Percentiles rank a stretch among this genome's conserved stretches.
phyloP scores from a whole-genome alignment of 2,888 invertebrate genomes.

The Aphidoletes aphidimyza region DNA sequence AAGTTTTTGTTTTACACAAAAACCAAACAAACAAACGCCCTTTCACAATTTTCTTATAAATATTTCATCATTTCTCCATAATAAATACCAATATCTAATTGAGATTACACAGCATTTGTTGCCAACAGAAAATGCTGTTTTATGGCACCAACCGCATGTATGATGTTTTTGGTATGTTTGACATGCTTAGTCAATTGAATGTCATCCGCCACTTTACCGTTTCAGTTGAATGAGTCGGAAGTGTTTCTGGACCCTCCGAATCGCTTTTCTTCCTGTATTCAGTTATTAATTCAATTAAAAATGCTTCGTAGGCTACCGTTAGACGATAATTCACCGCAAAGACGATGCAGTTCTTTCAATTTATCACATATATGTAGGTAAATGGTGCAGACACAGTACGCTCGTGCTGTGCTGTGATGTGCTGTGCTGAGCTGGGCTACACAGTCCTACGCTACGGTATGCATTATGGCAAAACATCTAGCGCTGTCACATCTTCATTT shows the following conservation, averaged over 20 bases:
- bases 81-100: not conserved
- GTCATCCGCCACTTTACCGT: too few relatives aligned
- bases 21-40: too few relatives aligned
- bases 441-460: too few relatives aligned
- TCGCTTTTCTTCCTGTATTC: not conserved
- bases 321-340: constrained; percentile 4
- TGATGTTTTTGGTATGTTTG: too few relatives aligned
- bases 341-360: not conserved
- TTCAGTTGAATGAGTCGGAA: not conserved
- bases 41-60: not conserved
- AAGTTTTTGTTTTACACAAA: too few relatives aligned
- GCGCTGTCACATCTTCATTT: too few relatives aligned
- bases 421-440: too few relatives aligned
- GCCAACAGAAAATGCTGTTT: not conserved
- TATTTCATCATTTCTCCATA: not conserved
- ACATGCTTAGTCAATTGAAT: too few relatives aligned
- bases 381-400: too few relatives aligned
- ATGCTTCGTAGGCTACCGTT: not conserved
- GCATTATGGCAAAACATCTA: too few relatives aligned
- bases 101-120: not conserved
- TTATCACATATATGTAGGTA: too few relatives aligned
- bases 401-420: too few relatives aligned
- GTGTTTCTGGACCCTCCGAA: not conserved
- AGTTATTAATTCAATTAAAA: constrained; percentile 45
- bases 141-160: not conserved